Percentiles rank a stretch among this genome's conserved stretches.
Conservation (phyloP, 2,113 vertebrate species). For the Poeciliopsis occidentalis region DNA sequence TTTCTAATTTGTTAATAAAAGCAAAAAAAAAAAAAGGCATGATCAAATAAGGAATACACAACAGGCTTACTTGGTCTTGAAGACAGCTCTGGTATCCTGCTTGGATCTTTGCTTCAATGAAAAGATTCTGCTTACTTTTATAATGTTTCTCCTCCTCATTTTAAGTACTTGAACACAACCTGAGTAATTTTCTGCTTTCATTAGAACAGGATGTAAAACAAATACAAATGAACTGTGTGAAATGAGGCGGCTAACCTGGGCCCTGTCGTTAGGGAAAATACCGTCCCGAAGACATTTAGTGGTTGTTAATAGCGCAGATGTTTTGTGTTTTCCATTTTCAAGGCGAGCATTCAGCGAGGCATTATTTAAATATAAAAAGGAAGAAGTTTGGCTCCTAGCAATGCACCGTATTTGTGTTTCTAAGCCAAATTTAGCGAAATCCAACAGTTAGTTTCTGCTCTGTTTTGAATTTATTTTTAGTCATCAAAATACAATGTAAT, state of each 20-base stretch:
- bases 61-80: background rate
- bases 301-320: too few species aligned
- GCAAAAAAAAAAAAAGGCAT: background rate
- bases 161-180: background rate
- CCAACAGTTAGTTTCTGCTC: too few species aligned
- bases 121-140: background rate
- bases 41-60: background rate
- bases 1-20: background rate
- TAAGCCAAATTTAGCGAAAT: too few species aligned
- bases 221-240: background rate
- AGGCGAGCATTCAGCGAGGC: too few species aligned
- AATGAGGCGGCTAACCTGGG: background rate
- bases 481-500: too few species aligned
- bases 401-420: too few species aligned
- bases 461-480: too few species aligned
- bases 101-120: background rate
- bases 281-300: too few species aligned
- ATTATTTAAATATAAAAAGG: too few species aligned
- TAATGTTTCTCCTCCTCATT: background rate
- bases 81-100: background rate
- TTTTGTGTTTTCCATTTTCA: too few species aligned
- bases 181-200: background rate
- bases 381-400: too few species aligned
- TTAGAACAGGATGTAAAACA: background rate
- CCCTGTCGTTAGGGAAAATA: too few species aligned